Conservation (phyloP, 2,888 invertebrate genomes). For the Drosophila greeni region DNA sequence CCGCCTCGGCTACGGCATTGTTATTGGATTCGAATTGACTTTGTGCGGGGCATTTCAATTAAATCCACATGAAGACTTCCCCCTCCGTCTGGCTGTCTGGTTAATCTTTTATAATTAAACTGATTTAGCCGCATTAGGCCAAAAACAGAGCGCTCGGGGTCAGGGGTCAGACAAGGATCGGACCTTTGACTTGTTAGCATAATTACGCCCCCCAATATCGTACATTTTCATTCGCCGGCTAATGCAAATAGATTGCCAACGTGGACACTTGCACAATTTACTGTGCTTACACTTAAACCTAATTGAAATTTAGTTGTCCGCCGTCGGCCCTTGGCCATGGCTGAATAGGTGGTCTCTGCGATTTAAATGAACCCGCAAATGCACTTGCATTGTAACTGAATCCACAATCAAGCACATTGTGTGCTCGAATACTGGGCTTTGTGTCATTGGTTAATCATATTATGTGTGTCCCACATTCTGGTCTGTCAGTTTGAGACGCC, state of each 20-base stretch:
- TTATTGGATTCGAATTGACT: slow-evolving; percentile 68
- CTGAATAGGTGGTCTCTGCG: background rate
- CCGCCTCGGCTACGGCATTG: slow-evolving; percentile 42
- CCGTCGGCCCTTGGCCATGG: background rate
- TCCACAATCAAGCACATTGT: slow-evolving; percentile 25
- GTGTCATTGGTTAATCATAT: slow-evolving; percentile 28
- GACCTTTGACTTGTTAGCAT: slow-evolving; percentile 67
- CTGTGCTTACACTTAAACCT: slow-evolving; percentile 46
- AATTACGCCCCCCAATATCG: slow-evolving; percentile 69
- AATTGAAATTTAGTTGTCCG: slow-evolving; percentile 71
- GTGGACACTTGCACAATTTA: slow-evolving; percentile 42
- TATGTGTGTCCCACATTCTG: slow-evolving; percentile 7
- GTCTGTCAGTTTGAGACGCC: background rate
- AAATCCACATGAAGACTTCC: slow-evolving; percentile 30
- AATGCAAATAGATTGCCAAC: slow-evolving; percentile 58
- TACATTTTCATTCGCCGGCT: slow-evolving; percentile 65
- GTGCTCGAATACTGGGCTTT: slow-evolving; percentile 3
- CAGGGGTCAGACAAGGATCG: slow-evolving; percentile 22
- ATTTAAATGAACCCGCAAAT: slow-evolving; percentile 33
- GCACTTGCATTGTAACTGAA: slow-evolving; percentile 18
- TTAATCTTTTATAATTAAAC: slow-evolving; percentile 75
- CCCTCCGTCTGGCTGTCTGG: slow-evolving; percentile 25
- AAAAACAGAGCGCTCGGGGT: background rate
- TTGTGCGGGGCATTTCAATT: slow-evolving; percentile 65
- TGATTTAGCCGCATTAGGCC: slow-evolving; percentile 54